Base-by-base conservation (phyloP, 2,888 invertebrate genomes). In the Patella pellucida region DNA sequence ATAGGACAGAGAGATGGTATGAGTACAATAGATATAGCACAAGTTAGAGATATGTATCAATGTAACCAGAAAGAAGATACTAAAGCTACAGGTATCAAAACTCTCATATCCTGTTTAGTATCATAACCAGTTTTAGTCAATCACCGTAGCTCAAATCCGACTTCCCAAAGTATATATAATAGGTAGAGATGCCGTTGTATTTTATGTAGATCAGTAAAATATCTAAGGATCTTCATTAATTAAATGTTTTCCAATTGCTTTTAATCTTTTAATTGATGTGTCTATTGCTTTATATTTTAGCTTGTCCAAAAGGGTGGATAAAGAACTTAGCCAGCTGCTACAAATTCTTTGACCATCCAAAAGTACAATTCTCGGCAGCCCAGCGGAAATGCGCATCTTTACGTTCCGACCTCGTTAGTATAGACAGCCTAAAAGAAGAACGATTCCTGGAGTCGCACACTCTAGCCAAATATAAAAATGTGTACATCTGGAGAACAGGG, bases 321-420 rank as follows among this genome's bases (percentile, higher is more conserved):
- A 90, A 92, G n/a, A 90, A 91, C 81, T 89, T 90, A 2, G 91
- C 91, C n/a, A 90, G 90, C 67, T 93, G 93, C 82, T 93, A 93
- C 85, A 91, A 91, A 68, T 87, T 93, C 78, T 90, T 85, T 68
- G 84, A 89, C 54, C 84, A 91, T 0, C 81, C 84, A 41, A 81
- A 76, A 31, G 80, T 81, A 12, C 85, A 88, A 73, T 88, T 85
- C 75, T 84, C 87, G 1, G 83, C 81, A 9, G 89, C 88, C 7
- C 69, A 78, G 7, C 77, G 80, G 7, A 89, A 91, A 74, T 93
- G 93, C 79, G 81, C 88, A 41, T 77, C 80, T 1, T 72, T 82
- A 15, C 90, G 91, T 27, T 90, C 92, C 0, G 85, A 89, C 51
- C 88, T 93, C 31, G 81, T 93, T 9, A 91, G 92, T 77, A 90